Conservation (phyloP, 1,140 invertebrate genomes). For the Gerris buenoi region DNA sequence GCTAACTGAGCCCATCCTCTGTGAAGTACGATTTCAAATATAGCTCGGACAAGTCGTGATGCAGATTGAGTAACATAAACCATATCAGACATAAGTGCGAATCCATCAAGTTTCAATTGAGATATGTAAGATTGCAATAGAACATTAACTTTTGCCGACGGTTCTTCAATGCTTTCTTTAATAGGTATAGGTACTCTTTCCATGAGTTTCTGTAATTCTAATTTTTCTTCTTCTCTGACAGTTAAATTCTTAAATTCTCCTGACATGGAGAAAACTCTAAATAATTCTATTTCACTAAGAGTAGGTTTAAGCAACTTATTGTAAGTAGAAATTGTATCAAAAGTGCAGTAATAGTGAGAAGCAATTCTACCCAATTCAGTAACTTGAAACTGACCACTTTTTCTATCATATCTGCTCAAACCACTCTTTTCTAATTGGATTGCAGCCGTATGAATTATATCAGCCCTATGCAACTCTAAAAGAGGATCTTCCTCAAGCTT, state of each 20-base stretch:
- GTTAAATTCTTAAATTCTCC: constrained; percentile 84
- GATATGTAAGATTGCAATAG: constrained; percentile 96
- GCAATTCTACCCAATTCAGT: constrained; percentile 93
- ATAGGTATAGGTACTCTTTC: constrained; percentile 97
- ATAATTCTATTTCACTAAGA: constrained; percentile 92
- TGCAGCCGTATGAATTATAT: constrained; percentile 93
- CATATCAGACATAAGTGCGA: constrained; percentile 98
- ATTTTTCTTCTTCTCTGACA: constrained; percentile 94
- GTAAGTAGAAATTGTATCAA: constrained; percentile 92
- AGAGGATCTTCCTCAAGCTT: constrained; percentile 62
- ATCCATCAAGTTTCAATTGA: constrained; percentile 93
- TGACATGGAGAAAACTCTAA: constrained; percentile 97
- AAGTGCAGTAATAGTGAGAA: constrained; percentile 94
- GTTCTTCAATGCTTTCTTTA: constrained; percentile 96
- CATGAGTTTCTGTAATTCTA: constrained; percentile 93
- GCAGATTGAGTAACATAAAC: constrained; percentile 98
- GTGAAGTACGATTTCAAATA: constrained; percentile 83
- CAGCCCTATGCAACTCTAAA: constrained; percentile 77
- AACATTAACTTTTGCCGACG: constrained; percentile 93
- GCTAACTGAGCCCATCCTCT: constrained; percentile 94
- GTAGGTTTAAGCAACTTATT: constrained; percentile 94
- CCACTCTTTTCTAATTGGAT: constrained; percentile 79
- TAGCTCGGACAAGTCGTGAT: constrained; percentile 82
- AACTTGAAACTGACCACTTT: constrained; percentile 80
- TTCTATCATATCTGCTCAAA: constrained; percentile 89